Conservation (phyloP, 2,113 vertebrate species). For the Halcyon senegalensis region DNA sequence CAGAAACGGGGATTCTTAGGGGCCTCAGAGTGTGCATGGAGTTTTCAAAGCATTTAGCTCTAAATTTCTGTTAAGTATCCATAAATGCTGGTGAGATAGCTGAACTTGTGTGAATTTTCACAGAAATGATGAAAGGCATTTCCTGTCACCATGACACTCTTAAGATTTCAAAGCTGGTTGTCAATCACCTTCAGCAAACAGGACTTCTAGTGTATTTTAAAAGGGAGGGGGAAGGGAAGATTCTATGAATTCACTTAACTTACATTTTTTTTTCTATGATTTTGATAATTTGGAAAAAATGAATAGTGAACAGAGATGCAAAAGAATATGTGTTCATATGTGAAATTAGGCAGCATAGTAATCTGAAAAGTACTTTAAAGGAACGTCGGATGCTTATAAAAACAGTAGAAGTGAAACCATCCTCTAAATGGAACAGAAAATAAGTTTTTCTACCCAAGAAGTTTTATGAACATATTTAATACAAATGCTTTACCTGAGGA, state of each 20-base stretch:
- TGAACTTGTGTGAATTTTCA: neutral
- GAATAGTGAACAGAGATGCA: neutral
- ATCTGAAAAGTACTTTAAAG: neutral
- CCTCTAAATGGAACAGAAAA: neutral
- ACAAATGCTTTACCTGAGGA: neutral
- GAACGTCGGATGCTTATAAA: neutral
- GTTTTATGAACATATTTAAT: neutral
- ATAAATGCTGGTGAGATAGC: neutral
- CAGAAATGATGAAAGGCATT: constrained; percentile 8
- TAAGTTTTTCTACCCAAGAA: neutral
- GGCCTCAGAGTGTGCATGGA: neutral
- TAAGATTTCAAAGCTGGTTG: constrained; percentile 18
- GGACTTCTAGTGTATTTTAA: neutral
- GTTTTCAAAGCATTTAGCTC: neutral
- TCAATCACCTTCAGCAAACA: constrained; percentile 1
- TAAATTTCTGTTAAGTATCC: neutral
- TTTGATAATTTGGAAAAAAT: neutral
- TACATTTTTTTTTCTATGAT: neutral
- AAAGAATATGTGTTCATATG: neutral
- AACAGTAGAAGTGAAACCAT: neutral
- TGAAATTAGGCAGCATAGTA: neutral
- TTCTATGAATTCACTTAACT: neutral
- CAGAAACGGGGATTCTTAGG: neutral
- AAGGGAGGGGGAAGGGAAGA: neutral
- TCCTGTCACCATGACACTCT: neutral